phyloP scores from a whole-genome alignment of 2,888 invertebrate species.

The Agrotis segetum region DNA sequence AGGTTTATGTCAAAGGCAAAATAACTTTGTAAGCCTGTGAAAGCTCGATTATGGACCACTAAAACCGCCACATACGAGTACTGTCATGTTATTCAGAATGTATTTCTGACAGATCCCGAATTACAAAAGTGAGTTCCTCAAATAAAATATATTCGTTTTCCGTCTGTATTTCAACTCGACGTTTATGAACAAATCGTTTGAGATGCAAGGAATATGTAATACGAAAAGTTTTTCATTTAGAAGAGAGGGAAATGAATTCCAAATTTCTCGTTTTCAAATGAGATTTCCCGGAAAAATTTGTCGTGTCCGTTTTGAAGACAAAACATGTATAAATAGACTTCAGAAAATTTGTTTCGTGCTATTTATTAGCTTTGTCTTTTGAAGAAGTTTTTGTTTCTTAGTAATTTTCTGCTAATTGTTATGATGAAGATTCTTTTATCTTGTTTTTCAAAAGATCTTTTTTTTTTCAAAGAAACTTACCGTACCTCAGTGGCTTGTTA shows the following conservation, averaged over 20 bases:
- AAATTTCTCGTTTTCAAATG: conserved; percentile 31
- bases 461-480: background rate
- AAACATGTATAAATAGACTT: conserved; percentile 6
- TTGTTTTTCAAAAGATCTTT: background rate
- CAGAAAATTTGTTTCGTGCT: background rate
- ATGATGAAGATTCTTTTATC: background rate
- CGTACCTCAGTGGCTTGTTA: background rate
- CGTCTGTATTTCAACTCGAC: conserved; percentile 4
- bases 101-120: conserved; percentile 17
- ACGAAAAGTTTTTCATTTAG: conserved; percentile 50
- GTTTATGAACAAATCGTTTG: conserved; percentile 46
- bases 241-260: conserved; percentile 27
- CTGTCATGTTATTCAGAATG: conserved; percentile 19
- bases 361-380: conserved; percentile 30
- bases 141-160: conserved; percentile 14
- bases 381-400: conserved; percentile 10
- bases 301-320: conserved; percentile 25
- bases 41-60: conserved; percentile 1
- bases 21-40: background rate
- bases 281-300: conserved; percentile 21
- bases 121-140: background rate
- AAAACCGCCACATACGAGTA: background rate
- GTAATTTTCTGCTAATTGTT: conserved; percentile 15
- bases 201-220: conserved; percentile 43
- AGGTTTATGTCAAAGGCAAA: no score